Conservation (phyloP, 2,888 invertebrate genomes). For the Andricus quercusramuli region DNA sequence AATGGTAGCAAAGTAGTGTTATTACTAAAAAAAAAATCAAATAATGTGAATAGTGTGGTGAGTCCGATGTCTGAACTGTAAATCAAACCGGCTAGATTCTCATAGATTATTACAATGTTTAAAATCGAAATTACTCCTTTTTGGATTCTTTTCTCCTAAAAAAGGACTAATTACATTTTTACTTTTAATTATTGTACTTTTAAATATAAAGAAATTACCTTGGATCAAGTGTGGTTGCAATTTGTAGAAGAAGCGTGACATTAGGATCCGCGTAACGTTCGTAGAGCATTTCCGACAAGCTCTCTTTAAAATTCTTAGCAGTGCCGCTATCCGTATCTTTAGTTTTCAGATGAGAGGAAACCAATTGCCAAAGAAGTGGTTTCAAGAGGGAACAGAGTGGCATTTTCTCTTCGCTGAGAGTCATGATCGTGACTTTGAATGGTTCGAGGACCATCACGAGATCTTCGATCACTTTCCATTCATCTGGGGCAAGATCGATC, state of each 20-base stretch:
- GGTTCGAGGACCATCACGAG: constrained; percentile 78
- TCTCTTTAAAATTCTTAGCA: constrained; percentile 75
- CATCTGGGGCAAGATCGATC: constrained; percentile 72
- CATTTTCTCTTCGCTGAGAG: constrained; percentile 79
- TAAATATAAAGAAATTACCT: constrained; percentile 62
- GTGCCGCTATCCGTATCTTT: constrained; percentile 74
- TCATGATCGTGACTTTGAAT: constrained; percentile 79
- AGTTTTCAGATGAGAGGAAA: constrained; percentile 77
- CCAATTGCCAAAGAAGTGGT: constrained; percentile 79
- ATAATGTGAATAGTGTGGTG: no score
- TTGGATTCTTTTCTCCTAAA: no score
- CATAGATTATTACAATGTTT: no score
- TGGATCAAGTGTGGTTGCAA: constrained; percentile 79
- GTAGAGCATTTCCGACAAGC: constrained; percentile 74
- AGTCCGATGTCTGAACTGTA: no score
- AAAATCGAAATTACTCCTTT: no score
- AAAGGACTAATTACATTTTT: no score
- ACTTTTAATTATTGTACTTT: no score
- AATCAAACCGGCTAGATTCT: no score
- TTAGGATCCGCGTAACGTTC: constrained; percentile 75
- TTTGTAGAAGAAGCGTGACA: constrained; percentile 77
- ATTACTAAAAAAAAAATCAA: no score
- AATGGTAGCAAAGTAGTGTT: no score
- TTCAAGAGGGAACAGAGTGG: constrained; percentile 79
- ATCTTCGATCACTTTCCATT: constrained; percentile 78